Evolutionary conservation across 2,113 vertebrate species (phyloP).

Genomic region (Leucopsar rothschildi): DNA sequence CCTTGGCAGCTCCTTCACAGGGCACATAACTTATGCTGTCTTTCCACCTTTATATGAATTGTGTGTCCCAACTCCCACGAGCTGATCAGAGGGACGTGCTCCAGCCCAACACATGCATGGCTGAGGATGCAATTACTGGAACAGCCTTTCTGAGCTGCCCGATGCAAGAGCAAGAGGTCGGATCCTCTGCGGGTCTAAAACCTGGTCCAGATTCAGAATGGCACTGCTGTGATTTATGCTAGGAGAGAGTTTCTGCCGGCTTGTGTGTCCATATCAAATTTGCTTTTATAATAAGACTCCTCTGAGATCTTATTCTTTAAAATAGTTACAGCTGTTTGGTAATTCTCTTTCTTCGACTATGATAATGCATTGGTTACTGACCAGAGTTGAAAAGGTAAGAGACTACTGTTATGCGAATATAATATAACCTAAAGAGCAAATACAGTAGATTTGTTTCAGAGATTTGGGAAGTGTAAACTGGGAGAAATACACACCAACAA

Average conservation of each 20-base stretch:
- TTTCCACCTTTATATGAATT: background rate
- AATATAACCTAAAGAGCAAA: background rate
- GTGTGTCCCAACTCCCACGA: background rate
- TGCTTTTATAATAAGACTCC: background rate
- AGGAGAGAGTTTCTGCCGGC: background rate
- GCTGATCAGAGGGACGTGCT: background rate
- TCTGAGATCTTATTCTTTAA: background rate
- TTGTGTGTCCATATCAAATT: background rate
- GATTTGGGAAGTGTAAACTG: background rate
- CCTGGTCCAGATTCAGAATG: background rate
- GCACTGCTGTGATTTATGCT: background rate
- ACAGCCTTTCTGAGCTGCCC: background rate
- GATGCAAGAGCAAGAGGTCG: background rate
- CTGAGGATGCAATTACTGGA: background rate
- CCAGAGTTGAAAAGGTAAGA: background rate
- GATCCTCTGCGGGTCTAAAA: background rate
- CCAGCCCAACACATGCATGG: background rate
- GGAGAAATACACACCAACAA: background rate
- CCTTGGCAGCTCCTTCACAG: constrained; percentile 30
- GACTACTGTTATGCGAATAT: background rate
- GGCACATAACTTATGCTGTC: background rate
- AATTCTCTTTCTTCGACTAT: background rate
- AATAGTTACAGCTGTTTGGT: background rate
- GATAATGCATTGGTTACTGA: background rate
- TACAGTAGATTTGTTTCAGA: background rate